Evolutionary conservation across 1,140 invertebrate genomes (phyloP).

Genomic region (Lordiphosa mommai): DNA sequence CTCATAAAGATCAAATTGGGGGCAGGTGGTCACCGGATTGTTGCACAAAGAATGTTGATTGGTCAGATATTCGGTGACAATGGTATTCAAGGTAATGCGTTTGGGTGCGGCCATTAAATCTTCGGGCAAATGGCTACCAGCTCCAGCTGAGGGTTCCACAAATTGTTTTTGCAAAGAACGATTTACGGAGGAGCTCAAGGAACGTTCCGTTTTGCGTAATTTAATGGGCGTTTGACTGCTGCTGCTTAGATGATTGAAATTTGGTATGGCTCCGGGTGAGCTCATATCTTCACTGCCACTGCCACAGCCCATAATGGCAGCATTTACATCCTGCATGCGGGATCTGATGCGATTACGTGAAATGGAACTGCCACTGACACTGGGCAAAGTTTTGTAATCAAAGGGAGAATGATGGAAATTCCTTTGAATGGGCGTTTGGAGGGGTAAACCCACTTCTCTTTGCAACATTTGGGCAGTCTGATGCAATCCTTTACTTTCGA

Average conservation of each 20-base stretch:
- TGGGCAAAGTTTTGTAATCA: conserved; percentile 77
- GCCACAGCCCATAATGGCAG: conserved; percentile 56
- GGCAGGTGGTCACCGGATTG: conserved; percentile 94
- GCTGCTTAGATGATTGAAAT: conserved; percentile 25
- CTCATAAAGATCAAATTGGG: conserved; percentile 92
- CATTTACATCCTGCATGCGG: conserved; percentile 72
- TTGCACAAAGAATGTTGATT: conserved; percentile 97
- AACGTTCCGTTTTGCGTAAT: conserved; percentile 40
- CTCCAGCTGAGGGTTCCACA: conserved; percentile 41
- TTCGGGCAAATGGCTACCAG: conserved; percentile 28
- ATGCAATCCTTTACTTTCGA: conserved; percentile 87
- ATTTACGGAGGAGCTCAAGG: conserved; percentile 31
- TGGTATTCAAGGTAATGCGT: conserved; percentile 90
- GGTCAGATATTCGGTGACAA: conserved; percentile 96
- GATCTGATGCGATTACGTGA: conserved; percentile 58
- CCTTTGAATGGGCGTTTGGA: conserved; percentile 64
- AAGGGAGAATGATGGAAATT: conserved; percentile 81
- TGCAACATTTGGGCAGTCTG: conserved; percentile 88
- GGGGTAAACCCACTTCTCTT: conserved; percentile 86
- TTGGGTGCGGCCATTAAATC: conserved; percentile 71
- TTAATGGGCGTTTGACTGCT: conserved; percentile 57
- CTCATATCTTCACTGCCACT: background rate
- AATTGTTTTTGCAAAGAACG: conserved; percentile 86
- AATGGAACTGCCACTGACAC: conserved; percentile 33
- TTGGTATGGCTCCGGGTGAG: conserved; percentile 24